Conservation (phyloP, 2,888 invertebrate genomes). For the Drosophila multiciliata region DNA sequence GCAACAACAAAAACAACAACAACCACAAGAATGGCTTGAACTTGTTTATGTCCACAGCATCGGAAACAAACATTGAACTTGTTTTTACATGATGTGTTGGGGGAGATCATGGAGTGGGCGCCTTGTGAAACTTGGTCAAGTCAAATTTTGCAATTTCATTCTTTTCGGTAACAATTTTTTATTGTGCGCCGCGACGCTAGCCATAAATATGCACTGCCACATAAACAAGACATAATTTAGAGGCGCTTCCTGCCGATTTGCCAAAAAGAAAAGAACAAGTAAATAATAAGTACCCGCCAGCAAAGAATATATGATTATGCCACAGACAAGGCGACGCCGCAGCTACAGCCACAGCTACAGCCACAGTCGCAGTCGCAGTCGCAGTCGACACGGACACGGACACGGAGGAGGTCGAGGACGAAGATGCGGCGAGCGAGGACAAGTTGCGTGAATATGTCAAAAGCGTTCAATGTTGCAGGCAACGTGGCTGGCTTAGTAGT, state of each 20-base stretch:
- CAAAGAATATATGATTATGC: constrained; percentile 79
- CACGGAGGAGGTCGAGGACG: constrained; percentile 33
- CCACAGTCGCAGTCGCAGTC: constrained; percentile 1
- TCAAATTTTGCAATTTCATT: constrained; percentile 71
- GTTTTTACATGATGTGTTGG: constrained; percentile 54
- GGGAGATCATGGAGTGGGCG: constrained; percentile 24
- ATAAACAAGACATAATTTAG: constrained; percentile 81
- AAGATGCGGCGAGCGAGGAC: constrained; percentile 48
- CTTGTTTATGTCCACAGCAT: constrained; percentile 67
- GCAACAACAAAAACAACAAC: constrained; percentile 28
- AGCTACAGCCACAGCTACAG: constrained; percentile 46
- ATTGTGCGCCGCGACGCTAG: constrained; percentile 63
- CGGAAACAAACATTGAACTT: constrained; percentile 79
- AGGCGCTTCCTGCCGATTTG: constrained; percentile 79
- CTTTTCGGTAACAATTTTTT: constrained; percentile 66
- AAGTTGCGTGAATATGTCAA: constrained; percentile 76
- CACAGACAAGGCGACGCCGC: constrained; percentile 77
- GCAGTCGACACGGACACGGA: not conserved
- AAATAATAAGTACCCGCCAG: constrained; percentile 74
- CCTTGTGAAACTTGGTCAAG: constrained; percentile 65
- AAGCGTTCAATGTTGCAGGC: constrained; percentile 78
- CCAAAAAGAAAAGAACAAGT: constrained; percentile 69
- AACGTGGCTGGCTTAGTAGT: constrained; percentile 37
- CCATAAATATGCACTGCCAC: constrained; percentile 78
- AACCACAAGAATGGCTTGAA: constrained; percentile 41